These are phyloP conservation scores for Rhinoraja longicauda DNA, from an alignment of 2,797 vertebrate genomes.

Conservation along the genomic window DNA sequence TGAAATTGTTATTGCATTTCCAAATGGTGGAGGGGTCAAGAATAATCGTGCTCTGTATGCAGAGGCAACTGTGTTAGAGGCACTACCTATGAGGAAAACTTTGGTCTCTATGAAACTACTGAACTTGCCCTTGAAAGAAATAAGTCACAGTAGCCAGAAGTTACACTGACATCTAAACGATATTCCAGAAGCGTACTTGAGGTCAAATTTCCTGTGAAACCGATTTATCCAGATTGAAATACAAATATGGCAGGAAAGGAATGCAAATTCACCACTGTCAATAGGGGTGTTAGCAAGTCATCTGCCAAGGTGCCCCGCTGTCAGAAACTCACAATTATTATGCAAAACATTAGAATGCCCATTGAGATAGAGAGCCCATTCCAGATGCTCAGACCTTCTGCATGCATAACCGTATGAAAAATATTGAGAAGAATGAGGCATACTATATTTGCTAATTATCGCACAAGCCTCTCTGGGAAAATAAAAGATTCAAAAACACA, in stretches of 20 bases:
- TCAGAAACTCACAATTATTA: neutral
- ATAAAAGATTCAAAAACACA: neutral
- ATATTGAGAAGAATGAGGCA: neutral
- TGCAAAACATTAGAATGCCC: neutral
- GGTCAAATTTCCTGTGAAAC: neutral
- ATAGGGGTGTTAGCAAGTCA: neutral
- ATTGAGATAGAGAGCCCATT: neutral
- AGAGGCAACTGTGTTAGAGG: neutral
- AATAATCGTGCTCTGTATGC: neutral
- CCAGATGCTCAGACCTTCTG: neutral
- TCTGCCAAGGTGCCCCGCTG: neutral
- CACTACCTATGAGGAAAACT: neutral
- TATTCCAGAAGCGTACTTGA: neutral
- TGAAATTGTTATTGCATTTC: neutral
- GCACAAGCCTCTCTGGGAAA: neutral
- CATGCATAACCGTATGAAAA: neutral
- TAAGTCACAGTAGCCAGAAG: neutral
- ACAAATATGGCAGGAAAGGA: neutral
- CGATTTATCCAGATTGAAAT: neutral
- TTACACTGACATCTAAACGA: neutral
- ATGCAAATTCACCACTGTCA: neutral
- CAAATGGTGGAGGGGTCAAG: neutral
- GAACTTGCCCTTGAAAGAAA: neutral
- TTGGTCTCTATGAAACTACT: neutral
- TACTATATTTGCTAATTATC: neutral